Conservation (phyloP, 2,113 vertebrate genomes). For the Cynoglossus semilaevis region DNA sequence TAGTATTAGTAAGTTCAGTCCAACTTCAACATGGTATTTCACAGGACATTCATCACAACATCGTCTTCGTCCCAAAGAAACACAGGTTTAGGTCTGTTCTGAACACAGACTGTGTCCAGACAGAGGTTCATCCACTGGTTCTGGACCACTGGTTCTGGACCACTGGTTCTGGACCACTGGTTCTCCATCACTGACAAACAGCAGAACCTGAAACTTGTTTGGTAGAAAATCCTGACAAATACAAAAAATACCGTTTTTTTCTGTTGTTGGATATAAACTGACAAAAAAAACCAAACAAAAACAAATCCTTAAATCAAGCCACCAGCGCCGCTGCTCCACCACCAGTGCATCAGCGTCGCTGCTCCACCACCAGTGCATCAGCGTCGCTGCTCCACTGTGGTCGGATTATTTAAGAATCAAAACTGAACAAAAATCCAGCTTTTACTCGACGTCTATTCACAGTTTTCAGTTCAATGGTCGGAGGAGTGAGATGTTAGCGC, state of each 20-base stretch:
- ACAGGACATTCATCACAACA: no score
- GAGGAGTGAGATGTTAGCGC: constrained; percentile 29
- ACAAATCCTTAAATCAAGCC: constrained; percentile 2
- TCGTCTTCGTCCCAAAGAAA: no score
- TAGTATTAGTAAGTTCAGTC: no score
- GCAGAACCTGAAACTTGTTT: not conserved
- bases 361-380: not conserved
- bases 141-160: no score
- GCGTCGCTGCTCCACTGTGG: constrained; percentile 7
- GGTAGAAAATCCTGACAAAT: constrained; percentile 48
- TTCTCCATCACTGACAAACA: no score
- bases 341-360: not conserved
- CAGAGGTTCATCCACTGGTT: no score
- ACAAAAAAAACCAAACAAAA: not conserved
- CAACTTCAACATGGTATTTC: no score
- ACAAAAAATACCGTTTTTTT: constrained; percentile 20
- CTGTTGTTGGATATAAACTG: no score
- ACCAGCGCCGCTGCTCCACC: constrained; percentile 9
- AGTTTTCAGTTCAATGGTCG: constrained; percentile 58
- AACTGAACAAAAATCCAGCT: constrained; percentile 6
- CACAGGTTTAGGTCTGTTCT: no score
- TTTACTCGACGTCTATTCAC: constrained; percentile 54
- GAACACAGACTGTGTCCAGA: no score
- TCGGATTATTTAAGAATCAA: constrained; percentile 1
- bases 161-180: no score